phyloP scores from a whole-genome alignment of 2,113 vertebrate species.

The Typhlomys cinereus region DNA sequence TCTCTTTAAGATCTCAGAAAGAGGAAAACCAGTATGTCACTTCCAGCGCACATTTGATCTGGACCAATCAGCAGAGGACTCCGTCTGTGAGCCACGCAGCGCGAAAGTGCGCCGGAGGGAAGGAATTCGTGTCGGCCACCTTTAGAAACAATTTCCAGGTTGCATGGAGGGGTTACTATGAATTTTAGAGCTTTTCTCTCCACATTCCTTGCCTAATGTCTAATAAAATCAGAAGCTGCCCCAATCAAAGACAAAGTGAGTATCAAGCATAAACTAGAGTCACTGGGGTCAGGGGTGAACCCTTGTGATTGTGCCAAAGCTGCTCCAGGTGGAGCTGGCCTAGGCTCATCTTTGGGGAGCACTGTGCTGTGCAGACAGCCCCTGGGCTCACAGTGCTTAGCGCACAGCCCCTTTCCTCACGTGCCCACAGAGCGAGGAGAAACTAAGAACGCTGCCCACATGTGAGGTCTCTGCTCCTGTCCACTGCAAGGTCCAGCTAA shows the following conservation, averaged over 20 bases:
- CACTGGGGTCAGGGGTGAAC: not conserved
- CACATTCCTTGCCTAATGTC: not conserved
- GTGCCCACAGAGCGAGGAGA: not conserved
- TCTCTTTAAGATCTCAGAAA: not conserved
- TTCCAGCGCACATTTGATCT: not conserved
- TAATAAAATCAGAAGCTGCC: not conserved
- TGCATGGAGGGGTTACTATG: not conserved
- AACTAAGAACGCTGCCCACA: not conserved
- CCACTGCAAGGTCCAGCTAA: not conserved
- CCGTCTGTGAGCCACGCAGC: not conserved
- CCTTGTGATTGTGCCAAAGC: not conserved
- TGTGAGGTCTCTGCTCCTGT: not conserved
- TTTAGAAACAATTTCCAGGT: not conserved
- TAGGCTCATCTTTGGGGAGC: not conserved
- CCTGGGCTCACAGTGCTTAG: not conserved
- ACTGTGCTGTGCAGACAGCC: not conserved
- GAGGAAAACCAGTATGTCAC: not conserved
- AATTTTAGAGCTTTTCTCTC: not conserved
- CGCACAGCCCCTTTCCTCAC: not conserved
- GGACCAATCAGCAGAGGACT: not conserved
- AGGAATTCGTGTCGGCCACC: no score
- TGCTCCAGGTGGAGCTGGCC: not conserved
- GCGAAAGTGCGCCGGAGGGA: fast-evolving
- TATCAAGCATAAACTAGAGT: not conserved
- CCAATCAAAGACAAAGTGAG: not conserved